Evolutionary conservation across 2,113 vertebrate species (phyloP).

Genomic region (Bettongia penicillata): DNA sequence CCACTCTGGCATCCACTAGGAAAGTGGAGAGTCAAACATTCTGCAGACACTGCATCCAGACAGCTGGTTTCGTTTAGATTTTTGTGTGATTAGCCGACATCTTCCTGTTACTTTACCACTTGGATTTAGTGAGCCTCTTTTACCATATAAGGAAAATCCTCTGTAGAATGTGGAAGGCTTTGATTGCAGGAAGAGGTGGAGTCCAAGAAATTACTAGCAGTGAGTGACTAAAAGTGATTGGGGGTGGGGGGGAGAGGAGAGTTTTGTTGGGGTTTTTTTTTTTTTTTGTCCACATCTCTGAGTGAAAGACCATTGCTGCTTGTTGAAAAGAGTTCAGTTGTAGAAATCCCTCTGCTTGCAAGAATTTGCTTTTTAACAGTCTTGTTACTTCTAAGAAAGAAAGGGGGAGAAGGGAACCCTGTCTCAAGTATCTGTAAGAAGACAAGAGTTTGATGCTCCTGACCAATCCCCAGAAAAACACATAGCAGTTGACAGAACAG

Average conservation of each 20-base stretch:
- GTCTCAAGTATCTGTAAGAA: neutral
- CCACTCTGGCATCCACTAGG: neutral
- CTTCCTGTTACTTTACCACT: conserved; percentile 86
- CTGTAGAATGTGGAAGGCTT: conserved; percentile 79
- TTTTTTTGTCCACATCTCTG: neutral
- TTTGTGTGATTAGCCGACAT: conserved; percentile 83
- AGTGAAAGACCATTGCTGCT: neutral
- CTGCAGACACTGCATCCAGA: conserved; percentile 73
- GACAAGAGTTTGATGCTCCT: neutral
- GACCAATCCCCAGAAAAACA: neutral
- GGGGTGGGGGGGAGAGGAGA: neutral
- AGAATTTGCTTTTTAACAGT: neutral
- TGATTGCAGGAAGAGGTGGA: conserved; percentile 84
- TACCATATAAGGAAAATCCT: conserved; percentile 86
- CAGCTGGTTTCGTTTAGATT: conserved; percentile 86
- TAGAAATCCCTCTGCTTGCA: neutral
- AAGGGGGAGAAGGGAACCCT: neutral
- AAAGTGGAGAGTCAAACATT: conserved; percentile 46
- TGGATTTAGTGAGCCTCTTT: conserved; percentile 83
- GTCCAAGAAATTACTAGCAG: conserved; percentile 69
- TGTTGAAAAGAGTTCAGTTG: conserved; percentile 7
- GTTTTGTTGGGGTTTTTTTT: no score
- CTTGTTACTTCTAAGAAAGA: neutral
- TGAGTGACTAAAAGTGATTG: conserved; percentile 62
- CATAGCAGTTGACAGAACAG: neutral